phyloP scores from a whole-genome alignment of 2,113 vertebrate species.

The Columba janthina region DNA sequence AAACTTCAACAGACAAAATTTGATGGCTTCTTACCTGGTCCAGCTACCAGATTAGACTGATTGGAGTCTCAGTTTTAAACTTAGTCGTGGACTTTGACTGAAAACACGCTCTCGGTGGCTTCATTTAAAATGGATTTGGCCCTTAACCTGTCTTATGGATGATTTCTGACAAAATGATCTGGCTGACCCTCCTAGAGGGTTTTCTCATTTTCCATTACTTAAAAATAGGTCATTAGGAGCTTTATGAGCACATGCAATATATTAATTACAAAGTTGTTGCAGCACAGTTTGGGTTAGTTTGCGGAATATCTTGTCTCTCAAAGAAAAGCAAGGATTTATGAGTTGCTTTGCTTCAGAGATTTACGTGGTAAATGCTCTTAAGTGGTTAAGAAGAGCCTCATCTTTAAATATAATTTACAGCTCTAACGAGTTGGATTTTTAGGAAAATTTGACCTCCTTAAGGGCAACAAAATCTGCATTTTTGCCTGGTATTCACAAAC shows the following conservation, averaged over 20 bases:
- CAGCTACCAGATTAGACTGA: neutral
- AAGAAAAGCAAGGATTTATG: neutral
- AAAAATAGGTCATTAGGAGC: conserved; percentile 13
- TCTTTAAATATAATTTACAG: neutral
- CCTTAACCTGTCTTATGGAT: neutral
- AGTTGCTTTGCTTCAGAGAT: neutral
- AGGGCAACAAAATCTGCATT: neutral
- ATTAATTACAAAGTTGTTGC: neutral
- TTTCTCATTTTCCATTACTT: neutral
- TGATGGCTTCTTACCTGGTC: neutral
- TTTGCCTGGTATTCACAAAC: neutral
- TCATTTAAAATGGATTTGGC: neutral
- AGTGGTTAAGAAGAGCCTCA: neutral
- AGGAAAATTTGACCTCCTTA: neutral
- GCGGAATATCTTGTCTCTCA: neutral
- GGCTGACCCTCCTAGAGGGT: neutral
- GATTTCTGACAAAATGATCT: neutral
- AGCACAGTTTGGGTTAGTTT: neutral
- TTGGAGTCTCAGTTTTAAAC: neutral
- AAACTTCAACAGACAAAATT: neutral
- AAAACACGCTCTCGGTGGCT: neutral
- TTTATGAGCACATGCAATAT: neutral
- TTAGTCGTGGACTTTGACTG: neutral
- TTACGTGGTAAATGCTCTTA: neutral
- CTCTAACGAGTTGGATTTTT: neutral